phyloP scores from a whole-genome alignment of 2,888 invertebrate species.

The Teinopalpus imperialis region DNA sequence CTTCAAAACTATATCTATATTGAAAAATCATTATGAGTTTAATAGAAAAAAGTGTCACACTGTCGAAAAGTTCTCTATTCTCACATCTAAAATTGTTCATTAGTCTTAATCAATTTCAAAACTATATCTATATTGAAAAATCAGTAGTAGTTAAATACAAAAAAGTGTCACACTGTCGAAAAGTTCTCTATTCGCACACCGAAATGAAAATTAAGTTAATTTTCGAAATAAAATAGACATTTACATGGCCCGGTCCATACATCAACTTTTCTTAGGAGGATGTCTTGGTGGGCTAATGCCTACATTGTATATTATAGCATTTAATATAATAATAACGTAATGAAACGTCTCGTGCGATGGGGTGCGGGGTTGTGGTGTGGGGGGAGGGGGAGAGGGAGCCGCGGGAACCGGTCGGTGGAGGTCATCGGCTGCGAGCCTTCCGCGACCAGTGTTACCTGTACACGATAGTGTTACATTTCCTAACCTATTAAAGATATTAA shows the following conservation, averaged over 20 bases:
- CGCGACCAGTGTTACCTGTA: constrained; percentile 72
- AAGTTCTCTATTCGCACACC: no score
- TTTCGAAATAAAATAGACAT: constrained; percentile 57
- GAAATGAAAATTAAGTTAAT: constrained; percentile 43
- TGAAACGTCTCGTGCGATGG: constrained; percentile 72
- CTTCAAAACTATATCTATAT: no score
- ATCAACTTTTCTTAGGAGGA: constrained; percentile 65
- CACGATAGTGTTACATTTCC: constrained; percentile 47
- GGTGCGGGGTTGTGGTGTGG: constrained; percentile 41
- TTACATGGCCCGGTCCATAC: constrained; percentile 49
- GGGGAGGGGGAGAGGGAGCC: constrained; percentile 43
- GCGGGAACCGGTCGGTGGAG: constrained; percentile 76
- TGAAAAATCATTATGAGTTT: no score
- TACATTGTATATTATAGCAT: constrained; percentile 80
- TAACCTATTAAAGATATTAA: no score
- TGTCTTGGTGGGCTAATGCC: constrained; percentile 71
- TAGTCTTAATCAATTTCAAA: no score
- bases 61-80: no score
- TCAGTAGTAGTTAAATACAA: no score
- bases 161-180: no score
- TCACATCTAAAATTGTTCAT: no score
- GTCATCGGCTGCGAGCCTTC: constrained; percentile 80
- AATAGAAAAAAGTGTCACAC: no score
- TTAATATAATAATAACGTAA: constrained; percentile 83
- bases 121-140: no score